Conservation (phyloP, 2,888 invertebrate genomes). For the Drosophila parthenogenetica region DNA sequence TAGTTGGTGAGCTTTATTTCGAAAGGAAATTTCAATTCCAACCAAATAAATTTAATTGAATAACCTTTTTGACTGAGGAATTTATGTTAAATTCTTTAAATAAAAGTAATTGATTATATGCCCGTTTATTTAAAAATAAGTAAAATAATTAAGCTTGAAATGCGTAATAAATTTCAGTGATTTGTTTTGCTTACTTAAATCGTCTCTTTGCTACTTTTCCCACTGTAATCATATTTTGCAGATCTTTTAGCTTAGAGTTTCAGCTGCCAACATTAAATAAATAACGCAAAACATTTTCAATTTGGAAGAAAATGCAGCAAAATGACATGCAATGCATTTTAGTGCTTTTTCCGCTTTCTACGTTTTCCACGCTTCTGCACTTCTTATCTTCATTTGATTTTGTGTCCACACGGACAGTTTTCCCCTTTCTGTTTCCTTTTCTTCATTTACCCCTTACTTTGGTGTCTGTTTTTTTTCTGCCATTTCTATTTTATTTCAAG, state of each 20-base stretch:
- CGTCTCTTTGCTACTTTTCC: not conserved
- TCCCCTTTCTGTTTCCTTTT: not conserved
- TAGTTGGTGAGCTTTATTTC: slow-evolving; percentile 13
- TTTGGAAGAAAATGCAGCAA: slow-evolving; percentile 55
- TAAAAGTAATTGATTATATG: too few relatives aligned
- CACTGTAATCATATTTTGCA: not conserved
- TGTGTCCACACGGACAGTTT: slow-evolving; percentile 38
- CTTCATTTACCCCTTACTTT: not conserved
- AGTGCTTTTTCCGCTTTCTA: slow-evolving; percentile 42
- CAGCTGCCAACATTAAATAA: slow-evolving; percentile 41
- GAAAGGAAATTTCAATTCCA: slow-evolving; percentile 3
- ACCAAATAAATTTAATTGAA: not conserved
- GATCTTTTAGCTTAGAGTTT: not conserved
- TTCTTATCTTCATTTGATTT: slow-evolving; percentile 61
- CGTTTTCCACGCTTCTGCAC: slow-evolving; percentile 39
- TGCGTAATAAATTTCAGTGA: too few relatives aligned
- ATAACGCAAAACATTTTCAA: slow-evolving; percentile 67
- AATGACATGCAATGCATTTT: slow-evolving; percentile 66
- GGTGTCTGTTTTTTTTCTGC: slow-evolving; percentile 5
- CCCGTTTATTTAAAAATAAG: too few relatives aligned
- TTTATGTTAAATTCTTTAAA: too few relatives aligned
- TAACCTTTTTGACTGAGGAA: too few relatives aligned
- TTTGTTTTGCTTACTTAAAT: too few relatives aligned
- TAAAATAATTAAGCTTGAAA: too few relatives aligned
- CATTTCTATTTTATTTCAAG: slow-evolving; percentile 61